Conservation (phyloP, 1,140 invertebrate genomes). For the Apis florea region DNA sequence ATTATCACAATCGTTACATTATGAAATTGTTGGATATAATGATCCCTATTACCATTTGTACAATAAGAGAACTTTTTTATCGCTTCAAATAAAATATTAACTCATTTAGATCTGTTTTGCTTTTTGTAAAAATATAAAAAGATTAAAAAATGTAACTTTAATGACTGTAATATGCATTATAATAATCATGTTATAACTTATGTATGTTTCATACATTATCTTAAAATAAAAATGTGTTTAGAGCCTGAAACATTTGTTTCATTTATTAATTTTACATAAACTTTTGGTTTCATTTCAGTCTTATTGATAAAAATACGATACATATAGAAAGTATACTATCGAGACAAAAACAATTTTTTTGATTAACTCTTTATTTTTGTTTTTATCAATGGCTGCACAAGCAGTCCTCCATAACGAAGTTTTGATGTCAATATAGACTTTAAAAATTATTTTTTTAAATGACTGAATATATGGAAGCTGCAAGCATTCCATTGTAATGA, state of each 20-base stretch:
- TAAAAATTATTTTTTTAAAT: conserved; percentile 41
- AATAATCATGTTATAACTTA: conserved; percentile 10
- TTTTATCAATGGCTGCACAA: conserved; percentile 42
- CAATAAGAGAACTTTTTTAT: conserved; percentile 60
- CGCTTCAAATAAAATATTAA: conserved; percentile 31
- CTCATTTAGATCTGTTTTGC: not conserved
- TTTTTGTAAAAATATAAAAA: conserved; percentile 10
- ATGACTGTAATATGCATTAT: conserved; percentile 13
- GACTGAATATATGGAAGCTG: conserved; percentile 54
- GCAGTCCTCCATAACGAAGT: conserved; percentile 39
- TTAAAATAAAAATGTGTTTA: conserved; percentile 28
- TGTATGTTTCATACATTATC: conserved; percentile 7
- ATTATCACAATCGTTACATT: conserved; percentile 64
- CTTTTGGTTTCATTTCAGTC: conserved; percentile 60
- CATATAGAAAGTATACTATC: conserved; percentile 54
- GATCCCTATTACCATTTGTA: conserved; percentile 69
- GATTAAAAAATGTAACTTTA: conserved; percentile 3
- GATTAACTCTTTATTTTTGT: conserved; percentile 49
- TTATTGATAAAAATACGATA: conserved; percentile 54
- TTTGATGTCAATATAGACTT: conserved; percentile 28
- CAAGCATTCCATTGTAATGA: conserved; percentile 46
- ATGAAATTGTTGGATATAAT: conserved; percentile 67
- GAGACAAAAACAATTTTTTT: conserved; percentile 48
- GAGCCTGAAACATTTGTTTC: conserved; percentile 33
- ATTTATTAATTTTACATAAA: conserved; percentile 42